Evolutionary conservation across 2,113 vertebrate genomes (phyloP).

Genomic region (Ameiurus melas): DNA sequence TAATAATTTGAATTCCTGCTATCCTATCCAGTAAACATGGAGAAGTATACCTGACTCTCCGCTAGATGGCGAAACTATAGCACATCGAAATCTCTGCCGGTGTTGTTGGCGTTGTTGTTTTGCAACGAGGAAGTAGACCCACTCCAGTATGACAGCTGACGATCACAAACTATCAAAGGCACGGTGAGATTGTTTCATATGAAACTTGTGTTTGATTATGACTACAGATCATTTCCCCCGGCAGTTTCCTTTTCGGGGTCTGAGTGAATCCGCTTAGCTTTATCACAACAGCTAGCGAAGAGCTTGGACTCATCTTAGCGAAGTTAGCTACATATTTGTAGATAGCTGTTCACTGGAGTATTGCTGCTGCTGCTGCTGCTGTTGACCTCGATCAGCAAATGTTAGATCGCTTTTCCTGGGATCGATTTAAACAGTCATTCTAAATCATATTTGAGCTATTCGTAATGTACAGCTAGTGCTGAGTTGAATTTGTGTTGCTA

Average conservation of each 20-base stretch:
- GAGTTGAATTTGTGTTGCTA: background rate
- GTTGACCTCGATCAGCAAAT: background rate
- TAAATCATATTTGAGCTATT: background rate
- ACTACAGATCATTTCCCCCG: too few species aligned
- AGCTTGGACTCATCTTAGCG: background rate
- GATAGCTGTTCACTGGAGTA: constrained; percentile 4
- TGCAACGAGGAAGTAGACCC: background rate
- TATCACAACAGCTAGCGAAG: background rate
- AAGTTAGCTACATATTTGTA: constrained; percentile 1
- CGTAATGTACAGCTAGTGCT: background rate
- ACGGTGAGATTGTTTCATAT: background rate
- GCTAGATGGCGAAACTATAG: background rate
- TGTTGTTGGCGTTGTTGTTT: background rate
- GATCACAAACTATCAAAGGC: background rate
- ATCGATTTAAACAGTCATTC: background rate
- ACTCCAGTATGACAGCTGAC: constrained; percentile 20
- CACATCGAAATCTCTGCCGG: background rate
- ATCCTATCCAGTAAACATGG: background rate
- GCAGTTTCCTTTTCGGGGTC: background rate
- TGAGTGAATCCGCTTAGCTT: background rate
- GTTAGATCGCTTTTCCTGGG: background rate
- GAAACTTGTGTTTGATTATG: background rate
- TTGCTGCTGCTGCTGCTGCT: background rate
- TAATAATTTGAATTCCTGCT: background rate
- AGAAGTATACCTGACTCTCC: background rate